A percentile compares a stretch with the other conserved stretches of the same genome.
These are phyloP conservation scores for Carpatolechia fugitivella DNA, from an alignment of 2,888 invertebrate genomes.

Conservation along the genomic window DNA sequence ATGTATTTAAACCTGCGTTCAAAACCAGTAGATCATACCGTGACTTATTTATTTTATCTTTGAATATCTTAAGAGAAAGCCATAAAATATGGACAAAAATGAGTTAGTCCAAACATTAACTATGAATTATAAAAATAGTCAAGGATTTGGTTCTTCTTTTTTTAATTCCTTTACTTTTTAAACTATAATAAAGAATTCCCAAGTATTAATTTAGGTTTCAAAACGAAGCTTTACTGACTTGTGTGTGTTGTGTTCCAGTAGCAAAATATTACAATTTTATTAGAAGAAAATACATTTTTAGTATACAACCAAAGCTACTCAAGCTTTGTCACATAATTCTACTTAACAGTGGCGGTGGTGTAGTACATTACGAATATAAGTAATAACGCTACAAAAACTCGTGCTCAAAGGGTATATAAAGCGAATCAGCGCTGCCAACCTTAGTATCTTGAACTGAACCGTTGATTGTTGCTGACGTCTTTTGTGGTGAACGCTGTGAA, in stretches of 20 bases:
- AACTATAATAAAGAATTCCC: background rate
- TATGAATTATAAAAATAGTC: too few relatives aligned
- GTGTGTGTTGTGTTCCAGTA: background rate
- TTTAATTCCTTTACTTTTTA: background rate
- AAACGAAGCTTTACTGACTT: background rate
- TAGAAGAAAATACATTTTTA: background rate
- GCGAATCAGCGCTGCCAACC: conserved; percentile 17
- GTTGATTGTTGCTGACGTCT: conserved; percentile 1
- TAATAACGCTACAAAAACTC: background rate
- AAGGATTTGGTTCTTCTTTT: background rate
- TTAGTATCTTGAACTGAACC: conserved; percentile 12
- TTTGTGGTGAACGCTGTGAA: conserved; percentile 5
- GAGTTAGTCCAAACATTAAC: too few relatives aligned
- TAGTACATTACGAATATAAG: background rate
- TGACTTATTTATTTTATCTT: too few relatives aligned
- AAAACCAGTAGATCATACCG: background rate
- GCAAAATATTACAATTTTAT: background rate
- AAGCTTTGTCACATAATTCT: background rate
- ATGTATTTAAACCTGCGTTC: conserved; percentile 21
- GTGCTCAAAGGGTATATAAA: background rate
- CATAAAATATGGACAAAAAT: too few relatives aligned
- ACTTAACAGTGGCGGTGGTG: background rate
- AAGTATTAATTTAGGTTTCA: background rate
- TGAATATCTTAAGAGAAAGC: too few relatives aligned
- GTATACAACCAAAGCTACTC: background rate